Evolutionary conservation across 2,113 vertebrate genomes (phyloP).

Genomic region (Phocoena sinus): DNA sequence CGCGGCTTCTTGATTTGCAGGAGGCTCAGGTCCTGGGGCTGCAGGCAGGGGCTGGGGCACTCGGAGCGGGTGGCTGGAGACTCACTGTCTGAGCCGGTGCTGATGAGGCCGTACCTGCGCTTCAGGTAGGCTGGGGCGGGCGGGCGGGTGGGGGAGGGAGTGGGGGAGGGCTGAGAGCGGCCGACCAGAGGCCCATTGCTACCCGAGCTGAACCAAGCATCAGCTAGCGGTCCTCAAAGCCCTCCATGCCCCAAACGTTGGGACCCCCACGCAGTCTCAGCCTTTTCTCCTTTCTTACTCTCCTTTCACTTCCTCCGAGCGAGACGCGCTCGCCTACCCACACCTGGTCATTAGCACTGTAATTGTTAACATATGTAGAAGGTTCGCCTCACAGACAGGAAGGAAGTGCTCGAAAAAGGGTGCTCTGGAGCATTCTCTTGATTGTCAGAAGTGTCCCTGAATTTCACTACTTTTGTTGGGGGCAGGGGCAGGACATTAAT

Average conservation of each 20-base stretch:
- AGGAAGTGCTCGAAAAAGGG: background rate
- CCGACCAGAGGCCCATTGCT: background rate
- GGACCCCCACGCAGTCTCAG: background rate
- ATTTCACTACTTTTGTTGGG: background rate
- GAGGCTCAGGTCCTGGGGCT: constrained; percentile 88
- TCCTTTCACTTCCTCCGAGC: background rate
- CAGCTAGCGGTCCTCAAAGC: background rate
- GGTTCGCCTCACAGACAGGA: background rate
- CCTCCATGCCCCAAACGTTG: no score
- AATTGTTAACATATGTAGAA: background rate
- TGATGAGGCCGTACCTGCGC: constrained; percentile 94
- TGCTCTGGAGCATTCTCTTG: background rate
- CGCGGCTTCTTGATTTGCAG: constrained; percentile 94
- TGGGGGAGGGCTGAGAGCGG: background rate
- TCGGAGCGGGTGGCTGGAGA: constrained; percentile 89
- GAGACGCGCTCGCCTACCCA: background rate
- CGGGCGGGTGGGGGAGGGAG: background rate
- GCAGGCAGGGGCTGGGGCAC: constrained; percentile 90
- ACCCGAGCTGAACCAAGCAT: background rate
- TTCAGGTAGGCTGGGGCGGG: constrained; percentile 92
- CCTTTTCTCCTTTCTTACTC: background rate
- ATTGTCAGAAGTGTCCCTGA: background rate
- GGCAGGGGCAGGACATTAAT: background rate
- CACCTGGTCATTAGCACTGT: background rate
- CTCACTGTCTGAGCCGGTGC: constrained; percentile 92